phyloP scores from a whole-genome alignment of 2,113 vertebrate species.

The Cercocebus atys region DNA sequence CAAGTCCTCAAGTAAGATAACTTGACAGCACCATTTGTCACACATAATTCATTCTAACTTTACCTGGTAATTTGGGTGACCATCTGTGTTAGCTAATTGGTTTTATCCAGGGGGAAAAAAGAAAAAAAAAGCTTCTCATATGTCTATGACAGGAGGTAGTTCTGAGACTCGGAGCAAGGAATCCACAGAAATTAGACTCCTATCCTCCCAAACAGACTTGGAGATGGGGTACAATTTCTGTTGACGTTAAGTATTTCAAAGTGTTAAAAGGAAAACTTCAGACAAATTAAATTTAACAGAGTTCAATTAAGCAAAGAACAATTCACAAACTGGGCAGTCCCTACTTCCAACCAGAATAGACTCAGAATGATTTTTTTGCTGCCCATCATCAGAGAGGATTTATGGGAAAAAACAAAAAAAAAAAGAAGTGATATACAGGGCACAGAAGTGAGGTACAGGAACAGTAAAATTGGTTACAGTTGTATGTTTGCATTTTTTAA shows the following conservation, averaged over 20 bases:
- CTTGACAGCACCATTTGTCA: not conserved
- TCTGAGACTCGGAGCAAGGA: not conserved
- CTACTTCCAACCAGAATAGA: not conserved
- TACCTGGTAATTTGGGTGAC: not conserved
- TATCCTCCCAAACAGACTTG: not conserved
- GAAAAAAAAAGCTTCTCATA: not conserved
- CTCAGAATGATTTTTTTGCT: not conserved
- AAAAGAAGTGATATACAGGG: not conserved
- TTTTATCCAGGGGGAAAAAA: not conserved
- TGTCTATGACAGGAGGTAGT: not conserved
- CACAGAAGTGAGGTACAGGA: not conserved
- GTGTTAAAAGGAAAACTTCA: not conserved
- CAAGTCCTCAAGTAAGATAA: not conserved
- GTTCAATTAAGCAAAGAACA: not conserved
- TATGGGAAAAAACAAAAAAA: not conserved
- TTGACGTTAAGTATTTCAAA: not conserved
- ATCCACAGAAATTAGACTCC: not conserved
- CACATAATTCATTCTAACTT: not conserved
- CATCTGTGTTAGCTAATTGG: not conserved
- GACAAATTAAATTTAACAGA: not conserved
- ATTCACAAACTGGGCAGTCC: not conserved
- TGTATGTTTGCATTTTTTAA: not conserved
- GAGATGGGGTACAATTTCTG: not conserved
- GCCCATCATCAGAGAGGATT: not conserved
- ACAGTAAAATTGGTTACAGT: not conserved